A percentile compares a stretch with the other conserved stretches of the same genome.
Conservation (phyloP, 2,113 vertebrate genomes). For the Axis porcinus region DNA sequence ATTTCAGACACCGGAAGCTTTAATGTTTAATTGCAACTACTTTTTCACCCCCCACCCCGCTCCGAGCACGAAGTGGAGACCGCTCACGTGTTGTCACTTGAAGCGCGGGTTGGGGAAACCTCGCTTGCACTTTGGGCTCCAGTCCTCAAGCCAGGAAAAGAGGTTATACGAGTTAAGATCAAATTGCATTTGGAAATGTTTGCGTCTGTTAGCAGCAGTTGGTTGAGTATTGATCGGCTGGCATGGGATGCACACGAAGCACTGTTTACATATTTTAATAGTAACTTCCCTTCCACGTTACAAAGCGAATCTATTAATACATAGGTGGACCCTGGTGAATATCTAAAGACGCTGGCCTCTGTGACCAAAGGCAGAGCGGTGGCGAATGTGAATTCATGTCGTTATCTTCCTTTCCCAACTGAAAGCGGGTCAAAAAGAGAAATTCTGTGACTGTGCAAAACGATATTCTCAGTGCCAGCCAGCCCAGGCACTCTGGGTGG, state of each 20-base stretch:
- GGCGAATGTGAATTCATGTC: constrained; percentile 11
- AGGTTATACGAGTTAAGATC: constrained; percentile 31
- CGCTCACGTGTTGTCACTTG: constrained; percentile 56
- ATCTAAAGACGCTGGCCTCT: not conserved
- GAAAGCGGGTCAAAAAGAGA: not conserved
- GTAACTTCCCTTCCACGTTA: not conserved
- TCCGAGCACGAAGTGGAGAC: constrained; percentile 52
- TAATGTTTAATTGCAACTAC: constrained; percentile 72
- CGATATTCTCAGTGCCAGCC: not conserved
- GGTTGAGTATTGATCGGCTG: constrained; percentile 25
- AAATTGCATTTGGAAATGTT: constrained; percentile 45
- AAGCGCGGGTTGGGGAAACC: constrained; percentile 42
- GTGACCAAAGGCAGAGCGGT: not conserved
- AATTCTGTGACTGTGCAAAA: not conserved
- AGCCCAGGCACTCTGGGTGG: not conserved
- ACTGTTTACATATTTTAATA: not conserved
- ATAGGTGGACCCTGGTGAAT: not conserved
- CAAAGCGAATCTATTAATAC: not conserved
- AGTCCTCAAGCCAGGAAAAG: not conserved
- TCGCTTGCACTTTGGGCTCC: constrained; percentile 1
- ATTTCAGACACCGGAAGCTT: constrained; percentile 77
- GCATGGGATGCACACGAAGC: not conserved
- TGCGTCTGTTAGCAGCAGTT: constrained; percentile 30
- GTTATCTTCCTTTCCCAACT: not conserved
- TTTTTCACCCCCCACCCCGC: not conserved